Percentiles rank a stretch among this genome's conserved stretches.
Conservation (phyloP, 2,113 vertebrate genomes). For the Neoarius graeffei region DNA sequence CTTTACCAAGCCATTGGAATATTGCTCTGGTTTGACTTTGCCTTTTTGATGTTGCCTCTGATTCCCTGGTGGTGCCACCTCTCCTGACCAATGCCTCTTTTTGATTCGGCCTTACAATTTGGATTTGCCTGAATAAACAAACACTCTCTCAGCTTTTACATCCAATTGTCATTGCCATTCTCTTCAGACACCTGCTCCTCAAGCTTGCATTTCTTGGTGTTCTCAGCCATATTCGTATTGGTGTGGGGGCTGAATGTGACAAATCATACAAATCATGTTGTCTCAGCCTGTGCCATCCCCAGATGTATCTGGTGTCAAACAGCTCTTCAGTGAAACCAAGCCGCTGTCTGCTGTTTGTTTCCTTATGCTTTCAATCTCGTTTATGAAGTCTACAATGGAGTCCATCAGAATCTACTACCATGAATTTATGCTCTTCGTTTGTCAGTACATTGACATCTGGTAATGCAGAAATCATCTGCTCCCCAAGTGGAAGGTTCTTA, state of each 20-base stretch:
- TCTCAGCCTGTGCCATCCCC: conserved; percentile 97
- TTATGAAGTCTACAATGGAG: conserved; percentile 98
- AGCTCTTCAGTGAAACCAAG: conserved; percentile 92
- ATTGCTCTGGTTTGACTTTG: too few relatives aligned
- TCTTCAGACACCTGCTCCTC: conserved; percentile 73
- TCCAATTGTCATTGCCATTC: conserved; percentile 70
- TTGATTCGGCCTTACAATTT: too few relatives aligned
- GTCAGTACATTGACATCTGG: conserved; percentile 95
- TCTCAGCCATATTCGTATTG: conserved; percentile 64
- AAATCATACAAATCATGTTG: conserved; percentile 98
- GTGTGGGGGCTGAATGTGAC: conserved; percentile 81
- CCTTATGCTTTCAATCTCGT: conserved; percentile 83
- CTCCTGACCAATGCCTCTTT: too few relatives aligned
- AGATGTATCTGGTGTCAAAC: conserved; percentile 95
- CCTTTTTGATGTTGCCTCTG: too few relatives aligned
- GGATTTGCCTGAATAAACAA: too few relatives aligned
- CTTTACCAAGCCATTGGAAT: too few relatives aligned
- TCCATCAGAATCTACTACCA: conserved; percentile 98
- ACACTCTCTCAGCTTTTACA: too few relatives aligned
- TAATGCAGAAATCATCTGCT: conserved; percentile 97
- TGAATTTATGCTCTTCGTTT: conserved; percentile 93
- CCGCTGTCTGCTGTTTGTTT: conserved; percentile 76
- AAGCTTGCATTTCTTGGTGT: conserved; percentile 83
- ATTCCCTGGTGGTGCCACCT: too few relatives aligned
- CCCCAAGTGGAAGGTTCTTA: conserved; percentile 88